Base-by-base conservation (phyloP, 1,140 invertebrate species). In the Drosophila obscura region DNA sequence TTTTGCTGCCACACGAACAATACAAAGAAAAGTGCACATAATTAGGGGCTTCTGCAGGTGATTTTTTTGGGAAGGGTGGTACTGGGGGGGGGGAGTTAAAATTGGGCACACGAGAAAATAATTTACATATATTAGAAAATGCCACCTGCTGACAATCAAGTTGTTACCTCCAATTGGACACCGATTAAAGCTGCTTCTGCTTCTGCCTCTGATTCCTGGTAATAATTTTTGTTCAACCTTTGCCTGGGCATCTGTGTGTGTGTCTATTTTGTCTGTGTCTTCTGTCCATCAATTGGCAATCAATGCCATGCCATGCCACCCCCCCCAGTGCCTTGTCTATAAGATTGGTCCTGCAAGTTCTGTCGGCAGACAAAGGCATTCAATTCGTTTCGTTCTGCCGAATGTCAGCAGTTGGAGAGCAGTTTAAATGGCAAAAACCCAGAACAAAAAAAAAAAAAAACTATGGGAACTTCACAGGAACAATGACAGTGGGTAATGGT, bases 281-380 rank as follows among this genome's bases (percentile, higher is more conserved):
- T 5, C 35, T 60, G 73, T 68, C 78, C 64, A 82, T 81, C 73
- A 77, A 77, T 62, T 49, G 55, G 53, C 67, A 77, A 80, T 80
- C 78, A 73, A 59, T 60, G 56, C 8, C 5, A 24, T 22, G 22
- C 22, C 22, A 2, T 1, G 1, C 22, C 22, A 24, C 22, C 22
- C 22, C 49, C 52, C 19, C 15, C 8, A 48, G 49, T 44, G 45
- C 11, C 5, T 6, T 28, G 31, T 35, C 31, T 35, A 35, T 35
- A 35, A 71, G 50, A 50, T 60, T n/a, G 51, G 48, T n/a, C 19
- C 48, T 48, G 43, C 28, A 55, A 55, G 49, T 45, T 58, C 61
- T 76, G 57, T 51, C 45, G 55, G 45, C 69, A 64, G 52, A 73
- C 43, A 64, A 35, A 57, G 46, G 66, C 64, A 69, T 69, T 57